Conservation (phyloP, 2,113 vertebrate genomes). For the Spea multiplicata region DNA sequence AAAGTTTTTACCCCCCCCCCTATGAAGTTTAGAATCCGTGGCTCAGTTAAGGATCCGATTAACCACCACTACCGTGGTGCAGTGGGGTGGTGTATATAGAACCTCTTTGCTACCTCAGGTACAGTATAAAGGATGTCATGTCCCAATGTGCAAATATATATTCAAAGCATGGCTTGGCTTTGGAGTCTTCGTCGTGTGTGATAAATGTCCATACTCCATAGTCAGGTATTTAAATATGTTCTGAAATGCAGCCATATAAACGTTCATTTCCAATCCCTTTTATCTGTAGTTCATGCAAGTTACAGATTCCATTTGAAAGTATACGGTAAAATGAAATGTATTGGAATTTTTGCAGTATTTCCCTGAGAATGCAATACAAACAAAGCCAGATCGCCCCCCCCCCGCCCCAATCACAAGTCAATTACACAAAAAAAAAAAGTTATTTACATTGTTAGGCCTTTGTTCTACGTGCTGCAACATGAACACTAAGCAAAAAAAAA, state of each 20-base stretch:
- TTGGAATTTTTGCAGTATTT: slow-evolving; percentile 39
- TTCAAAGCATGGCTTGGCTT: background rate
- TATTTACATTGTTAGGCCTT: slow-evolving; percentile 28
- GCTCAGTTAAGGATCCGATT: slow-evolving; percentile 1
- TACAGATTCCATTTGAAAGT: slow-evolving; percentile 30
- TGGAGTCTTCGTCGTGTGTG: background rate
- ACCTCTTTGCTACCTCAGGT: no score
- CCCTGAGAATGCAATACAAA: slow-evolving; percentile 71
- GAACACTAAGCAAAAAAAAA: slow-evolving; percentile 51
- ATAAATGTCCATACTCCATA: background rate
- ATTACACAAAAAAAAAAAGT: slow-evolving; percentile 52
- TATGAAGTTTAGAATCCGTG: background rate
- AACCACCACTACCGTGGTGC: background rate
- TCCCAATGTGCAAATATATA: background rate
- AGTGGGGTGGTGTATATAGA: background rate
- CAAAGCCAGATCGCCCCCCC: slow-evolving; percentile 54
- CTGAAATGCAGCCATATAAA: slow-evolving; percentile 38
- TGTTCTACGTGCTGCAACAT: slow-evolving; percentile 50
- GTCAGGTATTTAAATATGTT: slow-evolving; percentile 23
- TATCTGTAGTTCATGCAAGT: no score
- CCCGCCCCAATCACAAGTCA: slow-evolving; percentile 56
- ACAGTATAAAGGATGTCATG: background rate
- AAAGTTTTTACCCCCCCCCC: no score
- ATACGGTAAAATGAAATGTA: slow-evolving; percentile 49
- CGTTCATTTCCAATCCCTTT: slow-evolving; percentile 43